phyloP scores from a whole-genome alignment of 2,888 invertebrate species.

The Drosophila lutescens region DNA sequence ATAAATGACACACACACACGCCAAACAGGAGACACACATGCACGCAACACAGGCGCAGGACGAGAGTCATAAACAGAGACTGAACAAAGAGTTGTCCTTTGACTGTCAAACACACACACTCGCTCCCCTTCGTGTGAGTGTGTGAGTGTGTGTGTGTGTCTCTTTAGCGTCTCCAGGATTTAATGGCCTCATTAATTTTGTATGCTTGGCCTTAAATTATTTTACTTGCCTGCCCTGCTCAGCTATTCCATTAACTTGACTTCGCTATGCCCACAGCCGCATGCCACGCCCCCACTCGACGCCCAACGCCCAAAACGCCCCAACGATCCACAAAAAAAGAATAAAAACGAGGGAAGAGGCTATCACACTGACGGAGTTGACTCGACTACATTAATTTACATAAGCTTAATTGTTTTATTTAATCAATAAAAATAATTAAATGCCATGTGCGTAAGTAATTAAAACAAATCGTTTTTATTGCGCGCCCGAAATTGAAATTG shows the following conservation, averaged over 20 bases:
- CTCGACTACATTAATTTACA: conserved; percentile 69
- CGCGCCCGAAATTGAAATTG: conserved; percentile 72
- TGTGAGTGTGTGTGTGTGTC: conserved; percentile 37
- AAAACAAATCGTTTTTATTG: conserved; percentile 79
- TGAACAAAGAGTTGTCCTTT: conserved; percentile 70
- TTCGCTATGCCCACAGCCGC: conserved; percentile 20
- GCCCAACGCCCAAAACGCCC: conserved; percentile 25
- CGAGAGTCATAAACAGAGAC: conserved; percentile 61
- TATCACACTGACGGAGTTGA: conserved; percentile 30
- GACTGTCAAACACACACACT: conserved; percentile 42
- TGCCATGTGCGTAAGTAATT: conserved; percentile 80
- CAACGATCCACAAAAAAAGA: conserved; percentile 10
- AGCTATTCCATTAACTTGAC: conserved; percentile 77
- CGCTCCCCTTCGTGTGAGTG: conserved; percentile 19
- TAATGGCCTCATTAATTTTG: conserved; percentile 81
- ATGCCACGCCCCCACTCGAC: conserved; percentile 17
- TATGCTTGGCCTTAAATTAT: conserved; percentile 79
- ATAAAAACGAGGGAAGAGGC: not conserved
- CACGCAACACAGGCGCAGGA: conserved; percentile 44
- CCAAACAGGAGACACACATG: conserved; percentile 44
- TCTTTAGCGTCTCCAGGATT: conserved; percentile 76
- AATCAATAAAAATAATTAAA: conserved; percentile 81
- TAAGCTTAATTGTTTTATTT: conserved; percentile 81
- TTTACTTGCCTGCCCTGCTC: conserved; percentile 64
- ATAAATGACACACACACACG: conserved; percentile 46